A percentile compares a stretch with the other conserved stretches of the same genome.
These are phyloP conservation scores for Orbicella faveolata DNA, from an alignment of 64 coral and sea anemone genomes.

Conservation along the genomic window DNA sequence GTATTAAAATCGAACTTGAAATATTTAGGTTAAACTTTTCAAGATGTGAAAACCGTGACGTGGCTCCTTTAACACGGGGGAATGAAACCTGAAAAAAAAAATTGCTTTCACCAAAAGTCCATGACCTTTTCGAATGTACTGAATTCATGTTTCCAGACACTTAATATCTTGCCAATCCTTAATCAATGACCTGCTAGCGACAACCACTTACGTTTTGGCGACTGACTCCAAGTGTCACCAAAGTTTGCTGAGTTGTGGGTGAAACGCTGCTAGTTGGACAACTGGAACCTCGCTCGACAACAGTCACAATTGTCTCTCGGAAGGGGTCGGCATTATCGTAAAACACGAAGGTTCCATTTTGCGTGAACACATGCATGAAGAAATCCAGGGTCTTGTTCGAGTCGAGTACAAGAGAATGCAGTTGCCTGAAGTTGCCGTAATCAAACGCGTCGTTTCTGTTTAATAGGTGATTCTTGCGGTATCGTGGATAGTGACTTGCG, in stretches of 20 bases:
- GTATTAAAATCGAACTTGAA: too few species aligned
- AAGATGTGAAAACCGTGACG: too few species aligned
- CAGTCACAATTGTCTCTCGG: conserved; percentile 66
- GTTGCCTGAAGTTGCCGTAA: conserved; percentile 91
- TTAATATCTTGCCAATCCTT: too few species aligned
- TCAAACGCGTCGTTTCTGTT: conserved; percentile 89
- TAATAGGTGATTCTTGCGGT: conserved; percentile 93
- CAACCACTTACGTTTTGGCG: conserved; percentile 48
- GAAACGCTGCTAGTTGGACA: conserved; percentile 40
- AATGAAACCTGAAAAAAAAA: too few species aligned
- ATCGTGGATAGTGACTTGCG: conserved; percentile 83
- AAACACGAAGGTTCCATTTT: conserved; percentile 90
- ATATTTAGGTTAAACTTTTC: too few species aligned
- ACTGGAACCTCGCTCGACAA: conserved; percentile 54
- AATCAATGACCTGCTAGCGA: background rate
- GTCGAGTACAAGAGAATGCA: conserved; percentile 82
- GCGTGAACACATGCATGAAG: conserved; percentile 85
- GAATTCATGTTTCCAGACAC: too few species aligned
- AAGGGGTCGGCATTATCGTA: conserved; percentile 87
- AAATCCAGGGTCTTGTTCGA: conserved; percentile 75
- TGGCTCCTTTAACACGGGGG: too few species aligned
- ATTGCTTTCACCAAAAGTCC: too few species aligned
- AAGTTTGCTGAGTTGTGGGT: background rate
- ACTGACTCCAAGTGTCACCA: conserved; percentile 35
- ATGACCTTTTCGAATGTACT: too few species aligned